Percentiles rank a stretch among this genome's conserved stretches.
These are phyloP conservation scores for Augiades crinisus DNA, from an alignment of 2,888 invertebrate species.

Conservation along the genomic window DNA sequence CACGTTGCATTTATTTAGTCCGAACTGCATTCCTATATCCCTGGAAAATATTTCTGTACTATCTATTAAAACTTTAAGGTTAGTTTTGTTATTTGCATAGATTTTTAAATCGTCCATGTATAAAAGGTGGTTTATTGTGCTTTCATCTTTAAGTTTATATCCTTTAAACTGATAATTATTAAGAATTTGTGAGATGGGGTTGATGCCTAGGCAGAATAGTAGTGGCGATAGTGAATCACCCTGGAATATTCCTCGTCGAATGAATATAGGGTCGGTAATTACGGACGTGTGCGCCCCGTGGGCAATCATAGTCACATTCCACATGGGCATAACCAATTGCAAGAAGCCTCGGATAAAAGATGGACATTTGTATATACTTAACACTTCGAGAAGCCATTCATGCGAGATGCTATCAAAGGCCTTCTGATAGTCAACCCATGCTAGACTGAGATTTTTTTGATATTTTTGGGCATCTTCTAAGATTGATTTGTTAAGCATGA, in stretches of 20 bases:
- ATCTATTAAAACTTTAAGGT: conserved; percentile 1
- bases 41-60: conserved; percentile 27
- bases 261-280: conserved; percentile 22
- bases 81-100: conserved; percentile 9
- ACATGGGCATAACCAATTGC: conserved; percentile 7
- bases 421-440: conserved; percentile 22
- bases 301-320: conserved; percentile 24
- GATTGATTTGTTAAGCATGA: conserved; percentile 27
- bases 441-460: conserved; percentile 26
- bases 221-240: conserved; percentile 26
- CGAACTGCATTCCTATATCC: conserved; percentile 26
- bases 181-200: conserved; percentile 29
- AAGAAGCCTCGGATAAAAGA: neutral
- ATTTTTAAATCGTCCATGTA: conserved; percentile 15
- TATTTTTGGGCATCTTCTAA: conserved; percentile 24
- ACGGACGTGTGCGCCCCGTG: neutral
- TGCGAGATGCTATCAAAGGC: conserved; percentile 22
- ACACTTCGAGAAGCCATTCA: conserved; percentile 4
- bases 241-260: conserved; percentile 26
- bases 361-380: conserved; percentile 19
- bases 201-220: conserved; percentile 29
- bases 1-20: conserved; percentile 28
- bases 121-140: conserved; percentile 23
- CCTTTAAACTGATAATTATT: conserved; percentile 22
- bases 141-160: conserved; percentile 25